Evolutionary conservation across 2,888 invertebrate genomes (phyloP).

Genomic region (Camponotus fellah): DNA sequence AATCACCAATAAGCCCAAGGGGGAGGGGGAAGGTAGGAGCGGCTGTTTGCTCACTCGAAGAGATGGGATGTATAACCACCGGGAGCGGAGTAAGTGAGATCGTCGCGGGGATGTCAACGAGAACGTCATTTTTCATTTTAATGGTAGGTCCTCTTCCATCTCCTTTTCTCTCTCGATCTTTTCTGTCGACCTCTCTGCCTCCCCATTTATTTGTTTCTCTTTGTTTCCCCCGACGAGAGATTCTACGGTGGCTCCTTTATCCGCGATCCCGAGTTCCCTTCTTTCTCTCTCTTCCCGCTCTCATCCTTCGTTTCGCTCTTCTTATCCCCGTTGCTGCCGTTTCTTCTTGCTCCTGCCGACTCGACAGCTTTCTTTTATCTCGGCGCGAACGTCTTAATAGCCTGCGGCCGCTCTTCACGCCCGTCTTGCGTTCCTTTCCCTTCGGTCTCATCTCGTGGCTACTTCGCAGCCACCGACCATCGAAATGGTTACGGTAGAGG

Average conservation of each 20-base stretch:
- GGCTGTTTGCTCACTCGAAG: slow-evolving; percentile 77
- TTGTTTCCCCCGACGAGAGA: slow-evolving; percentile 35
- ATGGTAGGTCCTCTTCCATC: slow-evolving; percentile 81
- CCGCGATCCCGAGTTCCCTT: slow-evolving; percentile 57
- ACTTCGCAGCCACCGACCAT: slow-evolving; percentile 22
- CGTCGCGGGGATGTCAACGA: slow-evolving; percentile 80
- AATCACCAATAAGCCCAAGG: slow-evolving; percentile 83
- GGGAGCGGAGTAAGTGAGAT: slow-evolving; percentile 72
- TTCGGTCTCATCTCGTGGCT: slow-evolving; percentile 28
- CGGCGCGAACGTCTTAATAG: slow-evolving; percentile 77
- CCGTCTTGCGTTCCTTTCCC: slow-evolving; percentile 36
- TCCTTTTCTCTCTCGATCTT: slow-evolving; percentile 49
- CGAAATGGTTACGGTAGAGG: slow-evolving; percentile 5
- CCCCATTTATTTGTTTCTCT: slow-evolving; percentile 61
- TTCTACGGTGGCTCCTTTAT: slow-evolving; percentile 64
- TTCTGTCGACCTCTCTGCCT: slow-evolving; percentile 49
- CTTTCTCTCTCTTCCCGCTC: slow-evolving; percentile 52
- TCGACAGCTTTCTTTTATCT: slow-evolving; percentile 77
- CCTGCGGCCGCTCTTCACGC: slow-evolving; percentile 73
- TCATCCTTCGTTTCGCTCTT: slow-evolving; percentile 42
- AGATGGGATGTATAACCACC: slow-evolving; percentile 78
- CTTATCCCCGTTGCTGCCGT: slow-evolving; percentile 42
- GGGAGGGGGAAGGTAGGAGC: slow-evolving; percentile 30
- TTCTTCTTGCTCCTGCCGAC: slow-evolving; percentile 58
- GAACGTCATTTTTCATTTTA: slow-evolving; percentile 86